Conservation (phyloP, 53 echinoderm and acorn worm species). For the Patiria pectinifera region DNA sequence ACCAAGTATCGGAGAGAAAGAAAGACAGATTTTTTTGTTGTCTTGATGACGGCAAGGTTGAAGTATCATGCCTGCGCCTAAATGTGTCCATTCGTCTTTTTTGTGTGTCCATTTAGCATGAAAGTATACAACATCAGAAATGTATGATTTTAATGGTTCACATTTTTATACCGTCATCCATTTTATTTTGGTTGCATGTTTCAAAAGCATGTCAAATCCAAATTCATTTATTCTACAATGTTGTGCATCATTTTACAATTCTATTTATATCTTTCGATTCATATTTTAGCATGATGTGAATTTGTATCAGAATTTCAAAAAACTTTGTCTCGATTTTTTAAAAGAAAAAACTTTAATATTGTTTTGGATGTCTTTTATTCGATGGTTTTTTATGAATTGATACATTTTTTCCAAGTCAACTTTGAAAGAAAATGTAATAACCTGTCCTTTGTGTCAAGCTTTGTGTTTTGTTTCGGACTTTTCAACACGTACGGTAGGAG, state of each 20-base stretch:
- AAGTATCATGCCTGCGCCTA: conserved; percentile 54
- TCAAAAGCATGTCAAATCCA: conserved; percentile 7
- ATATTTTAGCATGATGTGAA: conserved; percentile 20
- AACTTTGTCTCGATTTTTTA: not conserved
- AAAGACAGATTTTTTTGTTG: not conserved
- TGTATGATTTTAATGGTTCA: not conserved
- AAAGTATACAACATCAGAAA: not conserved
- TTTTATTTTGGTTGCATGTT: conserved; percentile 6
- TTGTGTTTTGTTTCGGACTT: not conserved
- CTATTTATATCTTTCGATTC: conserved; percentile 16
- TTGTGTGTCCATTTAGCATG: not conserved
- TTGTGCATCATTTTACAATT: not conserved
- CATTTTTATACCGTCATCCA: not conserved
- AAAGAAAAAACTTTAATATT: not conserved
- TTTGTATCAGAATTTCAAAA: not conserved
- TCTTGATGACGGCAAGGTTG: not conserved
- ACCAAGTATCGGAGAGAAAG: conserved; percentile 5
- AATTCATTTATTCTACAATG: not conserved
- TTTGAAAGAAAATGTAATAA: not conserved
- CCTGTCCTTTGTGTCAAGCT: not conserved
- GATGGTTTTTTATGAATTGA: not conserved
- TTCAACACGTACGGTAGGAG: not conserved
- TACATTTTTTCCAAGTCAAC: not conserved
- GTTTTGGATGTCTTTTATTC: not conserved
- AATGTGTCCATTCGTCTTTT: conserved; percentile 3